Percentiles rank a stretch among this genome's conserved stretches.
Evolutionary conservation across 2,888 invertebrate genomes (phyloP).

Genomic region (Acheta domesticus): DNA sequence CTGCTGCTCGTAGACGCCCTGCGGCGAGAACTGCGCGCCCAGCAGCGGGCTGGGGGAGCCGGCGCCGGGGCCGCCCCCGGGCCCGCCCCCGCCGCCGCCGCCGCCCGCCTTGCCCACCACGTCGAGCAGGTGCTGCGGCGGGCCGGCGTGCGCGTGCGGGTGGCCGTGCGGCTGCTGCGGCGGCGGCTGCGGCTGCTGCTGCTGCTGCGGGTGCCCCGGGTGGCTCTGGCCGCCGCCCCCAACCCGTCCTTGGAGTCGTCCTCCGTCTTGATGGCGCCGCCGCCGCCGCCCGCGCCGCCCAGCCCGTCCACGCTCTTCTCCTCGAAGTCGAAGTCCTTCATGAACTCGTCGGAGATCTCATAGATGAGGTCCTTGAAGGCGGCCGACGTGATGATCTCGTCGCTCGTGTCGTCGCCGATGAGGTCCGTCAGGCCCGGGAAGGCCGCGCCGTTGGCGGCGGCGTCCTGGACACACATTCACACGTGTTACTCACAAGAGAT

Average conservation of each 20-base stretch:
- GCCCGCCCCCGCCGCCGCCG: slow-evolving; percentile 26
- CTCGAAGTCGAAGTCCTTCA: slow-evolving; percentile 77
- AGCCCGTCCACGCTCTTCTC: slow-evolving; percentile 45
- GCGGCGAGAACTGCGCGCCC: slow-evolving; percentile 51
- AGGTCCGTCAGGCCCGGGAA: slow-evolving; percentile 77
- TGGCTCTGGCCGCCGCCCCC: not conserved
- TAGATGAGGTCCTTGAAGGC: slow-evolving; percentile 83
- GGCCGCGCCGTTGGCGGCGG: slow-evolving; percentile 55
- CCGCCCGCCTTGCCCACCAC: slow-evolving; percentile 32
- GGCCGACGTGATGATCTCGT: slow-evolving; percentile 70
- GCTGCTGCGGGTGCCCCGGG: no score
- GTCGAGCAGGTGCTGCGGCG: slow-evolving; percentile 29
- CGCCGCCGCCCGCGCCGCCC: slow-evolving; percentile 34
- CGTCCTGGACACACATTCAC: slow-evolving; percentile 51
- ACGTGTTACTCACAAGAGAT: no score
- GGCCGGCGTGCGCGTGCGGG: slow-evolving; percentile 21
- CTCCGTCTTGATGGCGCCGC: slow-evolving; percentile 21
- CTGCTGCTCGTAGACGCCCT: slow-evolving; percentile 47
- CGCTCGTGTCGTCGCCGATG: slow-evolving; percentile 78
- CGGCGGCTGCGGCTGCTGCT: no score
- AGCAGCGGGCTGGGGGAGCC: slow-evolving; percentile 42
- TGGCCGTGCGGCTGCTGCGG: no score
- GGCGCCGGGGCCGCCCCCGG: slow-evolving; percentile 24
- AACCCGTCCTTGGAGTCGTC: slow-evolving; percentile 23
- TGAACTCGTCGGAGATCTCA: slow-evolving; percentile 81